These are phyloP conservation scores for Trachelus tabidus DNA, from an alignment of 2,888 invertebrate genomes.

Conservation along the genomic window DNA sequence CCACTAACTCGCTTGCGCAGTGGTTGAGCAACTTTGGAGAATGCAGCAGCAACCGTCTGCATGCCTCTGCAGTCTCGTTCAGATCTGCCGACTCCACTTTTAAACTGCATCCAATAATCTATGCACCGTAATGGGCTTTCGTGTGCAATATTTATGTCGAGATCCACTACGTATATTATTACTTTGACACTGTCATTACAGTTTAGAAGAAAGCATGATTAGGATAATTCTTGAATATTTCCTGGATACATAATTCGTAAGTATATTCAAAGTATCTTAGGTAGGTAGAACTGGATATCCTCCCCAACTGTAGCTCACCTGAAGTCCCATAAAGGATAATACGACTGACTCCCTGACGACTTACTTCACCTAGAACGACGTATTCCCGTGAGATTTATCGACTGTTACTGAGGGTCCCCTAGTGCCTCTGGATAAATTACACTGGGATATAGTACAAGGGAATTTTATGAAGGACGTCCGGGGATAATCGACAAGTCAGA, in stretches of 20 bases:
- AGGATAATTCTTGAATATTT: background rate
- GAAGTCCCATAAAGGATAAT: background rate
- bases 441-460: background rate
- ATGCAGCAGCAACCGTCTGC: conserved; percentile 52
- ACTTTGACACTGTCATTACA: background rate
- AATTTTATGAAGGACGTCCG: background rate
- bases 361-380: background rate
- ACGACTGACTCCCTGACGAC: background rate
- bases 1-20: conserved; percentile 36
- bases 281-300: background rate
- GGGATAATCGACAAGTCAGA: background rate
- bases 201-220: background rate
- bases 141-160: conserved; percentile 51
- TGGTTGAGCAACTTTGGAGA: conserved; percentile 56
- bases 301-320: background rate
- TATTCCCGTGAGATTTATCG: background rate
- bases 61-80: conserved; percentile 26
- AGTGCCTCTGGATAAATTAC: background rate
- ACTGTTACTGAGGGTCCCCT: background rate
- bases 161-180: conserved; percentile 23
- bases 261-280: background rate
- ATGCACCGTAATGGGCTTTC: conserved; percentile 52
- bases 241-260: background rate
- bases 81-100: conserved; percentile 12
- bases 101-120: conserved; percentile 36